Percentiles rank a stretch among this genome's conserved stretches.
These are phyloP conservation scores for Stomatorhinus ivindoensis DNA, from an alignment of 2,113 vertebrate species.

Conservation along the genomic window DNA sequence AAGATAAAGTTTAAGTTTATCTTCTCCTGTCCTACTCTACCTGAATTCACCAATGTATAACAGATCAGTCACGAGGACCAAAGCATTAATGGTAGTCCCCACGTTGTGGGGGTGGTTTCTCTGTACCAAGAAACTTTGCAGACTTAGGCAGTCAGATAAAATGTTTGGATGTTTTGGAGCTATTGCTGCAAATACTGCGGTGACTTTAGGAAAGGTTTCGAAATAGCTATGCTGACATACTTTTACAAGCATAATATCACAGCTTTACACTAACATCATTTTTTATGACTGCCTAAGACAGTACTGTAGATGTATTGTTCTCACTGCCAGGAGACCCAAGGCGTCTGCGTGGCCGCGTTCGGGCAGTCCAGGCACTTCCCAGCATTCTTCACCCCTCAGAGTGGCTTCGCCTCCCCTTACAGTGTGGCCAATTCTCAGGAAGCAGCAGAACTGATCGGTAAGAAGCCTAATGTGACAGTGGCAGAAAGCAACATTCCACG, in stretches of 20 bases:
- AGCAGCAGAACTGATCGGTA: conserved; percentile 77
- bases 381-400: conserved; percentile 73
- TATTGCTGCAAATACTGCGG: not conserved
- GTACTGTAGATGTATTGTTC: not conserved
- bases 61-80: not conserved
- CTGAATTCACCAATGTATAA: not conserved
- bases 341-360: conserved; percentile 78
- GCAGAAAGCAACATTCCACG: not conserved
- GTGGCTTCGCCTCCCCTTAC: conserved; percentile 70
- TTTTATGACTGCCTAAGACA: not conserved
- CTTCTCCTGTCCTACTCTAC: not conserved
- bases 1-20: too few relatives aligned
- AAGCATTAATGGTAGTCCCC: not conserved
- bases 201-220: not conserved
- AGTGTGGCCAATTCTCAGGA: conserved; percentile 63
- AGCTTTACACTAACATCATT: not conserved
- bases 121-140: not conserved
- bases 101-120: not conserved
- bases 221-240: not conserved
- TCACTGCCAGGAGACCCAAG: conserved; percentile 72
- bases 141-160: not conserved
- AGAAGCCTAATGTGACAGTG: not conserved
- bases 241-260: not conserved
- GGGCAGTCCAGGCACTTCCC: conserved; percentile 72
- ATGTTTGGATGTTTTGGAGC: not conserved